Evolutionary conservation across 1,140 invertebrate genomes (phyloP).

Genomic region (Drosophila eugracilis): DNA sequence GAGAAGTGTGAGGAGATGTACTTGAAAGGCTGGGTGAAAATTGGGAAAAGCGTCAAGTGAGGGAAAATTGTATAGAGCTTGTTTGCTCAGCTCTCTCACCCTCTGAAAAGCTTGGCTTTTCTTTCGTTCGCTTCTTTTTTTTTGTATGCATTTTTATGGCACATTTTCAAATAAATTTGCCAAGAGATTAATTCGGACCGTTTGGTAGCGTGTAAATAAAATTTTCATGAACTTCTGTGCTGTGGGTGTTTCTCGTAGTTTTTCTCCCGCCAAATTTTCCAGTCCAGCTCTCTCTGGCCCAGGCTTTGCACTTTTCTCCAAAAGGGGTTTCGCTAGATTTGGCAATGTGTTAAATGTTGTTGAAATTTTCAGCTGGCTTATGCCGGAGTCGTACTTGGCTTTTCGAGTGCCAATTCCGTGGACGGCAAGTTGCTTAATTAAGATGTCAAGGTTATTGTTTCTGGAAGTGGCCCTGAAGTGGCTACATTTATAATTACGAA

Average conservation of each 20-base stretch:
- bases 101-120: conserved; percentile 9
- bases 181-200: conserved; percentile 81
- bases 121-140: conserved; percentile 28
- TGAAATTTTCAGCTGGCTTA: conserved; percentile 63
- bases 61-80: conserved; percentile 71
- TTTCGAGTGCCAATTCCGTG: conserved; percentile 61
- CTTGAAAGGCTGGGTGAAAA: conserved; percentile 22
- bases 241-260: conserved; percentile 53
- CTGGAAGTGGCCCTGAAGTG: conserved; percentile 15
- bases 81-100: conserved; percentile 58
- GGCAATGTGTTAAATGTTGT: conserved; percentile 82
- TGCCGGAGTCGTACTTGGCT: conserved; percentile 44
- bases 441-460: conserved; percentile 71
- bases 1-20: not conserved
- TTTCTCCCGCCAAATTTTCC: conserved; percentile 31
- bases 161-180: conserved; percentile 83
- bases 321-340: conserved; percentile 71
- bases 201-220: conserved; percentile 83
- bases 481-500: conserved; percentile 29
- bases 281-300: conserved; percentile 35
- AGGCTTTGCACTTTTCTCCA: conserved; percentile 38
- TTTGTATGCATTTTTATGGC: conserved; percentile 82
- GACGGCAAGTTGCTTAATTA: conserved; percentile 69
- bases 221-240: conserved; percentile 80
- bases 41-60: conserved; percentile 47